These are phyloP conservation scores for Microctonus aethiopoides DNA, from an alignment of 2,888 invertebrate species.

Conservation along the genomic window DNA sequence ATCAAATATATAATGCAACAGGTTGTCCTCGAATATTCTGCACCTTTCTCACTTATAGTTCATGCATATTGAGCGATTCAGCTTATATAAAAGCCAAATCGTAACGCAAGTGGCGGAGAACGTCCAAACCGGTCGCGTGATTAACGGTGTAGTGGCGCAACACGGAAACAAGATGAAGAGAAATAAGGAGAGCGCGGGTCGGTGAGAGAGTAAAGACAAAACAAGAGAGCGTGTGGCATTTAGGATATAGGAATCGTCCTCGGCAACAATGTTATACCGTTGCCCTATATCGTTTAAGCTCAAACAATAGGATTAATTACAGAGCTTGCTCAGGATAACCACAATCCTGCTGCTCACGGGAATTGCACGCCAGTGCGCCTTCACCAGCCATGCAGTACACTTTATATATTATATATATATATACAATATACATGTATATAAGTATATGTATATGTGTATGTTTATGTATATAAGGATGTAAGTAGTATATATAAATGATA, in stretches of 20 bases:
- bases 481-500: not conserved
- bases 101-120: not conserved
- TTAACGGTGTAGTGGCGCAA: constrained; percentile 56
- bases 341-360: constrained; percentile 55
- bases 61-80: constrained; percentile 33
- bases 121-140: constrained; percentile 40
- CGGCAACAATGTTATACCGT: constrained; percentile 35
- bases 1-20: constrained; percentile 20
- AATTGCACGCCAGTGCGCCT: constrained; percentile 33
- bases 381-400: constrained; percentile 11
- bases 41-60: constrained; percentile 27
- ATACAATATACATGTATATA: not conserved
- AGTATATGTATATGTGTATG: too few relatives aligned
- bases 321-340: constrained; percentile 51
- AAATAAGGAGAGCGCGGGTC: constrained; percentile 21
- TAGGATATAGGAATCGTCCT: constrained; percentile 26
- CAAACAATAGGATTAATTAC: constrained; percentile 64
- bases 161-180: constrained; percentile 38
- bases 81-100: constrained; percentile 9
- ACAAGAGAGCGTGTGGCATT: constrained; percentile 32
- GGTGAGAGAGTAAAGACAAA: constrained; percentile 28
- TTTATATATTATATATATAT: not conserved
- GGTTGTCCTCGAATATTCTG: constrained; percentile 25
- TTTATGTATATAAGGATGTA: not conserved
- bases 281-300: constrained; percentile 42